These are phyloP conservation scores for Actinopyga echinites DNA, from an alignment of 53 echinoderm and acorn worm genomes.

Conservation along the genomic window DNA sequence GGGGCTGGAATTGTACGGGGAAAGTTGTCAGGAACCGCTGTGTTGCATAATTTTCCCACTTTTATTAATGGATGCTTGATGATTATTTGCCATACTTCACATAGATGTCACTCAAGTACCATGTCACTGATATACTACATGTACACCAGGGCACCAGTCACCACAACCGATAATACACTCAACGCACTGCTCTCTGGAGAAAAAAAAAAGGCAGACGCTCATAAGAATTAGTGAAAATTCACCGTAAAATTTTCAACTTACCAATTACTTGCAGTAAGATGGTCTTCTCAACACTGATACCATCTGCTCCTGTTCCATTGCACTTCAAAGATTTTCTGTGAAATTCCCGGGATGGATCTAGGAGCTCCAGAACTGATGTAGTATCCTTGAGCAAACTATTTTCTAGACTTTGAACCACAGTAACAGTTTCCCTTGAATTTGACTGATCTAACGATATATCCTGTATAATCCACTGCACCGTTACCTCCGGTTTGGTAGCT, in stretches of 20 bases:
- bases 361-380: not conserved
- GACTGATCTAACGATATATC: not conserved
- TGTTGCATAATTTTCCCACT: no score
- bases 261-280: not conserved
- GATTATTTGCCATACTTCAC: no score
- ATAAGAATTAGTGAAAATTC: no score
- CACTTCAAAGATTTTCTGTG: constrained; percentile 22
- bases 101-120: no score
- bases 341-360: constrained; percentile 5
- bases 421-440: not conserved
- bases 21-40: no score
- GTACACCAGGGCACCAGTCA: no score
- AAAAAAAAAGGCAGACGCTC: no score
- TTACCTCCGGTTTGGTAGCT: constrained; percentile 1
- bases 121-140: no score
- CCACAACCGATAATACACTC: no score
- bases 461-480: not conserved
- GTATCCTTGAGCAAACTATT: constrained; percentile 22
- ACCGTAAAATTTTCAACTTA: not conserved
- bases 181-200: no score
- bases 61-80: no score
- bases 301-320: constrained; percentile 17
- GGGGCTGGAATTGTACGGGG: no score
- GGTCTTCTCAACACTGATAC: not conserved
- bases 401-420: not conserved